Conservation (phyloP, 1,140 invertebrate species). For the Lerema accius region DNA sequence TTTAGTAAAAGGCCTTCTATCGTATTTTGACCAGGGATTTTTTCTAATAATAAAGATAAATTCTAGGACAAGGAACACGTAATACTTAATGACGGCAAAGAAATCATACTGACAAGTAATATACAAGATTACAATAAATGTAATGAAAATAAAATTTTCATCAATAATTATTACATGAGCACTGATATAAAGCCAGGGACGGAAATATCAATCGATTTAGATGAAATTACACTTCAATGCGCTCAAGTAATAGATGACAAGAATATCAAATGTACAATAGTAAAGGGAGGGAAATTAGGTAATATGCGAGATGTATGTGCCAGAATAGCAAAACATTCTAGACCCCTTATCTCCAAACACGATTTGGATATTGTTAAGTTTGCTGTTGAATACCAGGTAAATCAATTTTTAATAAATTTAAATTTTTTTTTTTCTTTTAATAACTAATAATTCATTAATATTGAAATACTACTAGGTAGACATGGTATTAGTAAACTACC, state of each 20-base stretch:
- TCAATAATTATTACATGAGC: conserved; percentile 53
- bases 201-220: conserved; percentile 50
- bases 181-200: conserved; percentile 49
- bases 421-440: too few species aligned
- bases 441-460: not conserved
- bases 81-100: conserved; percentile 36
- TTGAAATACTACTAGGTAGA: conserved; percentile 46
- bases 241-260: conserved; percentile 42
- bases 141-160: conserved; percentile 48
- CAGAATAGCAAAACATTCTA: conserved; percentile 40
- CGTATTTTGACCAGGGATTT: too few species aligned
- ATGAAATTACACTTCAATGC: conserved; percentile 55
- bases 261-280: conserved; percentile 49
- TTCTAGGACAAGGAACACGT: conserved; percentile 47
- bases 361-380: conserved; percentile 57
- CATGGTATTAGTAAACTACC: conserved; percentile 56
- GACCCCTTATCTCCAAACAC: conserved; percentile 46
- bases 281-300: conserved; percentile 49
- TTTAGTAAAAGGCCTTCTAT: too few species aligned
- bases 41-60: conserved; percentile 5
- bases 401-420: too few species aligned
- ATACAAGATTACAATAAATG: conserved; percentile 53
- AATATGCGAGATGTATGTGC: conserved; percentile 45
- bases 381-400: conserved; percentile 59
- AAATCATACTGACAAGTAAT: conserved; percentile 49